phyloP scores from a whole-genome alignment of 2,797 vertebrate species.

The Rousettus madagascariensis region DNA sequence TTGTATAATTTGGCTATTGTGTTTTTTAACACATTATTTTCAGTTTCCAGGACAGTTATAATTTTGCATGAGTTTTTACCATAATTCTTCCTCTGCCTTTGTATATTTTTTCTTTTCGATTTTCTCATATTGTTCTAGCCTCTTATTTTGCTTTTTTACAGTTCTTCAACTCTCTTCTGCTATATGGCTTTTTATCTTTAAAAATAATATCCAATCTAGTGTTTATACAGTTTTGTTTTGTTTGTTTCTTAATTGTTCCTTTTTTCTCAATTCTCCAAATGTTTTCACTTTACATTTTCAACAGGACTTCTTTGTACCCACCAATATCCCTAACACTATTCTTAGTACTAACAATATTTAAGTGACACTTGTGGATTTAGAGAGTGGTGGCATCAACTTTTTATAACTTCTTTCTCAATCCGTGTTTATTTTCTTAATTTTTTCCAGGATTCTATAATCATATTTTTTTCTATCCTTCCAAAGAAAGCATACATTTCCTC shows the following conservation, averaged over 20 bases:
- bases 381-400: neutral
- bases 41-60: neutral
- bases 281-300: neutral
- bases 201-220: neutral
- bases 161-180: neutral
- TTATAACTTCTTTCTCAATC: neutral
- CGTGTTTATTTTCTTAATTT: neutral
- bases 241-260: neutral
- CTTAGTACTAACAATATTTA: neutral
- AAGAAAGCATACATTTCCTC: neutral
- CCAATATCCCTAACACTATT: neutral
- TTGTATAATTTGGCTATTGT: neutral
- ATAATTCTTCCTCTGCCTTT: conserved; percentile 13
- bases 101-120: neutral
- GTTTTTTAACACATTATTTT: conserved; percentile 48
- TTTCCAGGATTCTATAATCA: neutral
- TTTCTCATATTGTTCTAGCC: neutral
- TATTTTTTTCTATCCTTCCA: neutral
- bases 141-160: neutral
- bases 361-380: neutral
- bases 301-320: neutral
- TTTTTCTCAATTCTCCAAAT: neutral
- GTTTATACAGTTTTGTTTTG: neutral
- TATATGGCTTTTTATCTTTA: neutral
- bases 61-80: neutral